A percentile compares a stretch with the other conserved stretches of the same genome.
phyloP scores from a whole-genome alignment of 2,888 invertebrate genomes.

The Keiferia lycopersicella region DNA sequence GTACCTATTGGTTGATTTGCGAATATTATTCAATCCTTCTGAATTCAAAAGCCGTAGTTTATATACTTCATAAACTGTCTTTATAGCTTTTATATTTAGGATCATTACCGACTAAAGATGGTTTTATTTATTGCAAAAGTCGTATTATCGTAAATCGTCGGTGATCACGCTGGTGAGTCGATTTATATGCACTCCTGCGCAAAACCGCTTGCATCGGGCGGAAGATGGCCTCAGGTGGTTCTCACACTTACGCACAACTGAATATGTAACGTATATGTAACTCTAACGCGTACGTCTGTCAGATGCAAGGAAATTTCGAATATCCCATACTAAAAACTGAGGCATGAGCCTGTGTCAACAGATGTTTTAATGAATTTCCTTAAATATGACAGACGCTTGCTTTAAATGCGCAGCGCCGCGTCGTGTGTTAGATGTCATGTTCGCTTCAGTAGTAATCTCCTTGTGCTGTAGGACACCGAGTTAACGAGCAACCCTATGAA shows the following conservation, averaged over 20 bases:
- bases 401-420: no score
- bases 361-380: no score
- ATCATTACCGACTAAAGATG: constrained; percentile 27
- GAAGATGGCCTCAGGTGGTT: constrained; percentile 5
- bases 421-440: no score
- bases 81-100: constrained; percentile 23
- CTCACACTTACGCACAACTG: no score
- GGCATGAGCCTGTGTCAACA: no score
- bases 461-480: no score
- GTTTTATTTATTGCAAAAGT: constrained; percentile 28
- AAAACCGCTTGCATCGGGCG: constrained; percentile 29
- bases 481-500: no score
- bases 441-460: neutral
- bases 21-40: neutral
- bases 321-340: no score
- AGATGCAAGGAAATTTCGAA: no score
- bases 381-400: no score
- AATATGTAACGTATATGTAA: no score
- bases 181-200: constrained; percentile 54
- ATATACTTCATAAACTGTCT: constrained; percentile 1
- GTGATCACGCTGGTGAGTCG: constrained; percentile 54
- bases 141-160: constrained; percentile 52
- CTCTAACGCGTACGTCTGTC: no score
- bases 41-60: neutral
- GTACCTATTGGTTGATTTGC: neutral